A percentile compares a stretch with the other conserved stretches of the same genome.
Evolutionary conservation across 2,113 vertebrate genomes (phyloP).

Genomic region (Pycnonotus jocosus): DNA sequence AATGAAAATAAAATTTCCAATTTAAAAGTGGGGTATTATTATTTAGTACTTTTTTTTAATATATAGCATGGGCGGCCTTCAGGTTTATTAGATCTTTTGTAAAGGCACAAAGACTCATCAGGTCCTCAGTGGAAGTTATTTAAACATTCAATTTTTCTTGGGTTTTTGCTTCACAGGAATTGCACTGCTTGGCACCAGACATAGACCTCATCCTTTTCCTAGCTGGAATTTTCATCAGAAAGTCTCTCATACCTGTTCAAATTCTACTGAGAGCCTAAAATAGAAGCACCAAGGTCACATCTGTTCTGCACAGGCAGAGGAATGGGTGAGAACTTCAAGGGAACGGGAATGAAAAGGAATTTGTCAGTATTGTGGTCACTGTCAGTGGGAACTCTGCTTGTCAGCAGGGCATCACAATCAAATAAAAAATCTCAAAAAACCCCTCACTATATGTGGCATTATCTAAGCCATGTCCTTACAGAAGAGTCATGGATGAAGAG

Average conservation of each 20-base stretch:
- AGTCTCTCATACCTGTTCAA: not conserved
- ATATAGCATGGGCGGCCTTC: not conserved
- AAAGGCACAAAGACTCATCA: not conserved
- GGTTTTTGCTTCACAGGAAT: not conserved
- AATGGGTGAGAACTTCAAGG: not conserved
- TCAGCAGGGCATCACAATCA: not conserved
- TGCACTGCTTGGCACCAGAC: not conserved
- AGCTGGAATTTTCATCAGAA: not conserved
- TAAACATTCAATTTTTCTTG: not conserved
- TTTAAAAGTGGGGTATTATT: not conserved
- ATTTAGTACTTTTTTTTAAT: not conserved
- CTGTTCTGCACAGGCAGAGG: not conserved
- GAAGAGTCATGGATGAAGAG: not conserved
- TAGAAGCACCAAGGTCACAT: not conserved
- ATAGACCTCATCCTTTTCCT: not conserved
- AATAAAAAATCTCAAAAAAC: accelerated
- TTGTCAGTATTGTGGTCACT: not conserved
- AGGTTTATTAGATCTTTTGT: not conserved
- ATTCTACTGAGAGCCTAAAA: not conserved
- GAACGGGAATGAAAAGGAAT: not conserved
- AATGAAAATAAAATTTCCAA: not conserved
- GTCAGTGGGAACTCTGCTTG: not conserved
- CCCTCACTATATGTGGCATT: not conserved
- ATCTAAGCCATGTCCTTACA: not conserved
- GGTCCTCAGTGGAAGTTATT: not conserved